A percentile compares a stretch with the other conserved stretches of the same genome.
Evolutionary conservation across 2,888 invertebrate species (phyloP).

Genomic region (Melipona bicolor): DNA sequence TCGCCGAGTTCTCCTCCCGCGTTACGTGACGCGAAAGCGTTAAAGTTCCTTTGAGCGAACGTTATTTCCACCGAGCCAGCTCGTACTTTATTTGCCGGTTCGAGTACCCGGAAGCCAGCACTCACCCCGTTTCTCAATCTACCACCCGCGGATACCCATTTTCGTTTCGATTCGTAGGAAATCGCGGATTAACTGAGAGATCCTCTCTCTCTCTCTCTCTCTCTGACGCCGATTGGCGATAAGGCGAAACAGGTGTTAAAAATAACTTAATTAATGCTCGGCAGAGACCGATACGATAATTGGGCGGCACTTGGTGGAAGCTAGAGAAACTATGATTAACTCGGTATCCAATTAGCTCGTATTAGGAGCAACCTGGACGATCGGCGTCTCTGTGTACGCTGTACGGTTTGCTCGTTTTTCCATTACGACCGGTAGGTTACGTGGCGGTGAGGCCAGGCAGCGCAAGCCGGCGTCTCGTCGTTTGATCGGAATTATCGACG

Average conservation of each 20-base stretch:
- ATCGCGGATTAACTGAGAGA: neutral
- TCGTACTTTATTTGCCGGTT: neutral
- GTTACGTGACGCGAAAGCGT: neutral
- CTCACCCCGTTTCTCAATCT: constrained; percentile 18
- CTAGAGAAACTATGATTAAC: constrained; percentile 75
- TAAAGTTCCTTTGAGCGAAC: neutral
- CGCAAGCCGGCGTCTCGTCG: constrained; percentile 39
- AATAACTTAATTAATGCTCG: constrained; percentile 80
- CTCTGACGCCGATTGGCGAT: neutral
- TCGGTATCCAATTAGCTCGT: constrained; percentile 79
- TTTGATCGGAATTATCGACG: constrained; percentile 63
- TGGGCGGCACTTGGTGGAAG: constrained; percentile 68
- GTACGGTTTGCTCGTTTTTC: constrained; percentile 21
- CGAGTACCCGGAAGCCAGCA: constrained; percentile 10
- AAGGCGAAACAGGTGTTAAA: constrained; percentile 71
- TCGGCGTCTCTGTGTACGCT: constrained; percentile 39
- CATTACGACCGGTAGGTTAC: constrained; percentile 1
- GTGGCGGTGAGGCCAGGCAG: neutral
- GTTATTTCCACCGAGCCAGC: constrained; percentile 6
- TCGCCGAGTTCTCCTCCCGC: neutral
- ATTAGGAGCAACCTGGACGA: constrained; percentile 72
- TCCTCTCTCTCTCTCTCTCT: too few species aligned
- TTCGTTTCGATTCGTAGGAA: neutral
- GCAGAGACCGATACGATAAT: constrained; percentile 72
- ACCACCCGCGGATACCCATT: constrained; percentile 24